phyloP scores from a whole-genome alignment of 2,797 vertebrate species.

The Limosa lapponica region DNA sequence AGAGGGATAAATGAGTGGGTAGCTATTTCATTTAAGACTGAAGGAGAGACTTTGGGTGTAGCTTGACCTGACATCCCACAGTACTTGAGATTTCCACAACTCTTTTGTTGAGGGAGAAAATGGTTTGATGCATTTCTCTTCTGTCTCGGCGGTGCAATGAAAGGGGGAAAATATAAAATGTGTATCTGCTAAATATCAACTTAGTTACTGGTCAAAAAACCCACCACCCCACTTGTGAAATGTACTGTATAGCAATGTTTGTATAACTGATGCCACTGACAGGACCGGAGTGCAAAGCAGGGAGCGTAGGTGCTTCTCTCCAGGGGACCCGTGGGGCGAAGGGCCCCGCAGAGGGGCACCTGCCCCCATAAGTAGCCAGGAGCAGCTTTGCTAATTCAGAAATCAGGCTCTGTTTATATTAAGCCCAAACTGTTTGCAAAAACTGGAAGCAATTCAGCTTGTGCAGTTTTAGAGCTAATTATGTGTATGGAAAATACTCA shows the following conservation, averaged over 20 bases:
- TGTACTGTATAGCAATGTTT: not conserved
- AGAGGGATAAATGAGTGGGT: not conserved
- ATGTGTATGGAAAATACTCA: slow-evolving; percentile 64
- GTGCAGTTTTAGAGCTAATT: slow-evolving; percentile 69
- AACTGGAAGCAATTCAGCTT: slow-evolving; percentile 71
- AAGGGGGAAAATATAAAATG: not conserved
- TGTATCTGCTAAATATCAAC: not conserved
- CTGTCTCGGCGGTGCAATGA: not conserved
- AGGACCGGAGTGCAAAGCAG: not conserved
- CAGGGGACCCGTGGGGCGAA: not conserved
- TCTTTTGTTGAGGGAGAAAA: not conserved
- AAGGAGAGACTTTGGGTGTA: slow-evolving; percentile 15
- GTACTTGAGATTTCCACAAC: not conserved
- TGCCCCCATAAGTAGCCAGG: slow-evolving; percentile 46
- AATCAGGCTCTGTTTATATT: slow-evolving; percentile 65
- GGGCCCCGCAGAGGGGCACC: not conserved
- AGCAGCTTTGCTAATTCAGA: slow-evolving; percentile 62
- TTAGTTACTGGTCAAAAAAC: not conserved
- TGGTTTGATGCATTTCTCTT: not conserved
- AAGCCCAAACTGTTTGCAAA: slow-evolving; percentile 67
- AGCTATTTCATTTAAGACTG: not conserved
- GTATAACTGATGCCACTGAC: not conserved
- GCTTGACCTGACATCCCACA: not conserved
- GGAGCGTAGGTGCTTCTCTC: not conserved
- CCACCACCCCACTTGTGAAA: not conserved